Base-by-base conservation (phyloP, 2,113 vertebrate genomes). In the Rana temporaria region DNA sequence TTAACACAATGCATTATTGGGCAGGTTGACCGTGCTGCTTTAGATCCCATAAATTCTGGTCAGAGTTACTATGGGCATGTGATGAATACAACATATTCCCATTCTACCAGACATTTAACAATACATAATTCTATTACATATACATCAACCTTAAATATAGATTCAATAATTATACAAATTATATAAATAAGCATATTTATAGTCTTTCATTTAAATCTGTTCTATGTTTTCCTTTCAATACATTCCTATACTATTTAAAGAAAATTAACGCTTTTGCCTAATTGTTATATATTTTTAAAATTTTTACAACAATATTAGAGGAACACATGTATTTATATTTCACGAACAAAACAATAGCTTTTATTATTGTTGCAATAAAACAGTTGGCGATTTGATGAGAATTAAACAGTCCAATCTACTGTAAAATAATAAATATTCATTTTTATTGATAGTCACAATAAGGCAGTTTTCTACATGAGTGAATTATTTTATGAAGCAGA, bases 381-480 rank as follows among this genome's bases (percentile, higher is more conserved):
- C 4, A 38, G 78, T 72, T 17, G 85, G 42, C 73, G 15, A 77
- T 55, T 84, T 66, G 14, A 88, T 62, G 42, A 71, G 56, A 82
- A 64, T 22, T 69, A 78, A 74, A 86, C 79, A 85, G 67, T 4
- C 0, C 19, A 85, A 86, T 85, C 78, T 83, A 87, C 55, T 85
- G 85, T 87, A 89, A 90, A 85, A 77, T 81, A 91, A 91, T 84
- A 88, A 90, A 89, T 85, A 74, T 83, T 82, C 75, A 87, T 86
- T 72, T 87, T 90, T 90, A 92, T 89, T 89, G 88, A 92, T 93
- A 89, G 81, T 67, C 89, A 65, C 88, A 91, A 89, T 93, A 91
- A 91, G 90, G 86, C 87, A 78, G 92, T 93, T 92, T 92, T 93
- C 90, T 91, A 90, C 88, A 91, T 91, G 86, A 89, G 69, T 62